Conservation (phyloP, 2,797 vertebrate genomes). For the Hoplostethus mediterraneus region DNA sequence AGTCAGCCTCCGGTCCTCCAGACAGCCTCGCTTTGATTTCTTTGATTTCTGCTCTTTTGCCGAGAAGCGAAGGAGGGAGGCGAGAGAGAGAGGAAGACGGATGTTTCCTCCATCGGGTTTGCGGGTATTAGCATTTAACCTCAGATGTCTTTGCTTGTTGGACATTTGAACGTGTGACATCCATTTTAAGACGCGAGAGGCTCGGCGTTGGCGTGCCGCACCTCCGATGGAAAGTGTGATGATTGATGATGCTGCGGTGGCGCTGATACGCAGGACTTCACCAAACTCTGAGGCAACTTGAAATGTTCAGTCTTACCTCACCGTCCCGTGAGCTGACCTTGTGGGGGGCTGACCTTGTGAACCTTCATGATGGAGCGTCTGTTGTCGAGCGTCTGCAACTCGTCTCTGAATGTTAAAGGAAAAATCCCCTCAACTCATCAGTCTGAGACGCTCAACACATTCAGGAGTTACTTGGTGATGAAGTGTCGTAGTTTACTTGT, state of each 20-base stretch:
- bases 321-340: background rate
- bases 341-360: too few species aligned
- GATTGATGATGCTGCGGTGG: background rate
- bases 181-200: background rate
- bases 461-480: too few species aligned
- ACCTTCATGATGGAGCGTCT: too few species aligned
- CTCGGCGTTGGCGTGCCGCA: background rate
- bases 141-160: background rate
- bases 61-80: too few species aligned
- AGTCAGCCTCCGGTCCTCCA: constrained; percentile 37
- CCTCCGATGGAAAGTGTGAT: background rate
- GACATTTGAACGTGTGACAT: background rate
- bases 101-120: background rate
- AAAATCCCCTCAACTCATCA: too few species aligned
- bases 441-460: background rate
- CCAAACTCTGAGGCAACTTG: background rate
- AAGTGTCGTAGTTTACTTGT: too few species aligned
- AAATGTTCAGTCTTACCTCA: background rate
- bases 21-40: background rate
- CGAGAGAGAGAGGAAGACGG: background rate
- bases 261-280: background rate
- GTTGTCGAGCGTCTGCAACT: too few species aligned
- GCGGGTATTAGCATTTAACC: background rate
- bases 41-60: constrained; percentile 2
- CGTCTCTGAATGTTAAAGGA: too few species aligned